A percentile compares a stretch with the other conserved stretches of the same genome.
Conservation (phyloP, 1,140 invertebrate genomes). For the Parasteatoda tepidariorum region DNA sequence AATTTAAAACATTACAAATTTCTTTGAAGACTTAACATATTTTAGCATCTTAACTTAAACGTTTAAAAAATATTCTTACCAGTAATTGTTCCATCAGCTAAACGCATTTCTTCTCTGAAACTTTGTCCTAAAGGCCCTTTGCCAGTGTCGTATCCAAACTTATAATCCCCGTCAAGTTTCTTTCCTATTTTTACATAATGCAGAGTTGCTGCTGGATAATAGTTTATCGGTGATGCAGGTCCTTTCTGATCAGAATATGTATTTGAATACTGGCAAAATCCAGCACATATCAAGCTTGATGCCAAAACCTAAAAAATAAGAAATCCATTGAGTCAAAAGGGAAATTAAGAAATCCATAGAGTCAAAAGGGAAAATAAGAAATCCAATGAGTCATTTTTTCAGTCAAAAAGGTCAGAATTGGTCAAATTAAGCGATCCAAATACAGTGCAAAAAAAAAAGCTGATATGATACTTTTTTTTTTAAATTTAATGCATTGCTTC, state of each 20-base stretch:
- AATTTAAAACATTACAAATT: not conserved
- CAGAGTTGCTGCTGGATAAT: slow-evolving; percentile 53
- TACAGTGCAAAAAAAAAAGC: too few species aligned
- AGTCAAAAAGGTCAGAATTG: too few species aligned
- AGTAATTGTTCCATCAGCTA: slow-evolving; percentile 65
- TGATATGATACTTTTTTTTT: too few species aligned
- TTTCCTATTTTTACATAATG: slow-evolving; percentile 62
- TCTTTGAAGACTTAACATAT: not conserved
- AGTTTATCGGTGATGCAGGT: not conserved
- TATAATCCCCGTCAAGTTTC: slow-evolving; percentile 59
- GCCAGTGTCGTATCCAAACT: slow-evolving; percentile 65
- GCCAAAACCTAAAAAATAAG: too few species aligned
- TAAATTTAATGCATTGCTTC: too few species aligned
- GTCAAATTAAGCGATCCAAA: too few species aligned
- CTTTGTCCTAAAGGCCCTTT: slow-evolving; percentile 62
- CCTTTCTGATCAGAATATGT: not conserved
- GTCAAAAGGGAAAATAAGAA: too few species aligned
- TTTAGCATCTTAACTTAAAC: not conserved
- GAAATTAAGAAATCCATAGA: too few species aligned
- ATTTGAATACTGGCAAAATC: not conserved
- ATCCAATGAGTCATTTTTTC: too few species aligned
- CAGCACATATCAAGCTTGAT: too few species aligned
- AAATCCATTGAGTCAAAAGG: too few species aligned
- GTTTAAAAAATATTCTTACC: not conserved
- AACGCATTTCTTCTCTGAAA: slow-evolving; percentile 64